These are phyloP conservation scores for Falco novaeseelandiae DNA, from an alignment of 2,797 vertebrate genomes.

Conservation along the genomic window DNA sequence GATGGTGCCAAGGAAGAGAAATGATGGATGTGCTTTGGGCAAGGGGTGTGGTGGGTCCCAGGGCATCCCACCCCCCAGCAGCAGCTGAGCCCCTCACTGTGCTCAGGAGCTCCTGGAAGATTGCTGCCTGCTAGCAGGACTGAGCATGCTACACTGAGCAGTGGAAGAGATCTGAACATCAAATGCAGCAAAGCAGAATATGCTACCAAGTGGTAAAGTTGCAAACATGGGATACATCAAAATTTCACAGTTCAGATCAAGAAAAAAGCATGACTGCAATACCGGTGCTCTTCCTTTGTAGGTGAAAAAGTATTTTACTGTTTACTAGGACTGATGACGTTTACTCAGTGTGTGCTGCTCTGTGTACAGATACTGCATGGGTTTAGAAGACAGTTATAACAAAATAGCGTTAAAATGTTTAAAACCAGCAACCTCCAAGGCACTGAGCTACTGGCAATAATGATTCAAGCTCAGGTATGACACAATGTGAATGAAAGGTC, in stretches of 20 bases:
- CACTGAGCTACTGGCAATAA: not conserved
- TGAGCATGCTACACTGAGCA: accelerated
- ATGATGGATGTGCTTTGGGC: not conserved
- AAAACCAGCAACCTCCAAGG: not conserved
- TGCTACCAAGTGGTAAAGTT: accelerated
- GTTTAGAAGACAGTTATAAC: not conserved
- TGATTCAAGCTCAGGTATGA: not conserved
- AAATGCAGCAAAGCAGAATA: not conserved
- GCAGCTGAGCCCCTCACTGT: not conserved
- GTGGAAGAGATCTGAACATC: not conserved
- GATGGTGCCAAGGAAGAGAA: not conserved
- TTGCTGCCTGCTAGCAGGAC: not conserved
- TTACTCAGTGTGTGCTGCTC: not conserved
- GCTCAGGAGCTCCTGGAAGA: not conserved
- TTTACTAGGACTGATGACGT: not conserved
- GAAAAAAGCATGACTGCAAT: not conserved
- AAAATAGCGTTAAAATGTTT: not conserved
- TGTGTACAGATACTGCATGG: not conserved
- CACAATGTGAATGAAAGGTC: accelerated
- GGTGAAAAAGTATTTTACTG: not conserved
- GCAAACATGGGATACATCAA: not conserved
- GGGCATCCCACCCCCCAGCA: too few species aligned
- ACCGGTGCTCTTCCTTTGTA: not conserved
- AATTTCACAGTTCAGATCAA: accelerated
- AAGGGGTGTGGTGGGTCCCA: not conserved